Evolutionary conservation across 2,888 invertebrate genomes (phyloP), one percentile per base, ranked within the genome.

Genomic region (Cheilosia grossa): DNA sequence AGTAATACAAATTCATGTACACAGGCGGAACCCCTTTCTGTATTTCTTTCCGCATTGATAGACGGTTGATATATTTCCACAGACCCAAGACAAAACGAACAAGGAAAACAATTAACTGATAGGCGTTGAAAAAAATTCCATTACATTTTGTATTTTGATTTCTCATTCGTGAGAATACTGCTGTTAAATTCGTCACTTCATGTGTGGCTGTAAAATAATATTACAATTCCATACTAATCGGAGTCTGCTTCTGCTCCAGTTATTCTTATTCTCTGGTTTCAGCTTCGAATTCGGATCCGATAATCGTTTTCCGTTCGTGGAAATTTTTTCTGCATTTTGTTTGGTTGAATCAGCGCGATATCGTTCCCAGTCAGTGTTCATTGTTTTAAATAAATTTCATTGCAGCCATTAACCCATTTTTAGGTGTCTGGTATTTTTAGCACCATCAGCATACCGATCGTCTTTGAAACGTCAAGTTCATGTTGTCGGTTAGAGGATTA

Each of bases 301-400:
- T 72, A 77, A 67, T 72, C 54, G 17, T 17, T 66, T 66, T 42
- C 24, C 37, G 59, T 72, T 70, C 10, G 33, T 82, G 82, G 82
- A 82, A 82, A 82, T 66, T 82, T 82, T 54, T 82, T 61, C 59
- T 9, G 17, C 61, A 67, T 74, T 6, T 47, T 10, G 19, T 17
- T 47, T 40, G 44, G 42, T 19, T 42, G 24, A 44, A 9, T 24
- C 30, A 27, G 61, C 27, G 30, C 24, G 17, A 27, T 44, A 44
- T 30, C 40, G 42, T n/a, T 59, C 15, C 21, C 19, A 21, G 15
- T 42, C 7, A 24, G 44, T 44, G 30, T 15, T 58, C 6, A 37
- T 37, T 37, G 37, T 37, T 13, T 37, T 13, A 37, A 37, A 13
- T 1, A 37, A 37, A 4, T 37, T 37, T 37, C 4, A 37, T 37